Evolutionary conservation across 1,140 invertebrate species (phyloP), one percentile per base, ranked within the genome.

Genomic region (Pseudomyrmex cubaensis): DNA sequence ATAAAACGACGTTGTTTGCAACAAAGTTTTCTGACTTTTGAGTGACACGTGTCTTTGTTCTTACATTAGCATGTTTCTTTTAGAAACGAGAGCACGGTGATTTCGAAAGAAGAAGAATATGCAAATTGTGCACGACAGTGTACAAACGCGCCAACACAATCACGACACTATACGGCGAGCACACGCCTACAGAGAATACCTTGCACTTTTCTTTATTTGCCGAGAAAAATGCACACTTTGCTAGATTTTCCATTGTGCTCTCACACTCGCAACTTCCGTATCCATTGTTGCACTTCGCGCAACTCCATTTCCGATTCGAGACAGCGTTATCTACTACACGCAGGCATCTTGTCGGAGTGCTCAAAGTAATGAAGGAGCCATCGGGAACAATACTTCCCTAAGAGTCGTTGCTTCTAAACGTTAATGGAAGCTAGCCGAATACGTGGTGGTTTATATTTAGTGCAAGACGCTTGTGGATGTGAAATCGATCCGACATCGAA

Each of bases 361-460:
- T 74, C 57, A n/a, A 62, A n/a, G n/a, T 50, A 74, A 20, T 5
- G 15, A 74, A 61, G 13, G 50, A 74, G 35, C 35, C 35, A 35
- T 35, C 35, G 35, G 35, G 35, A 35, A 35, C 35, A 35, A 35
- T 35, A 35, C 35, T 7, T 35, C 5, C 0, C 35, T 7, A 35
- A 35, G 5, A 35, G 35, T 35, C 35, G 35, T 35, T 35, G 35
- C 35, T 35, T 7, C 5, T 5, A 35, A 35, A 35, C 35, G 35
- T 35, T 35, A 35, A 35, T 35, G 35, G 35, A 35, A 35, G 5
- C 35, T 35, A 35, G 35, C 5, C 35, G 35, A 35, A 35, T 35
- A 35, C 35, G 35, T 35, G 35, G 35, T 7, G 35, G 5, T 35
- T 35, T 35, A 35, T 35, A 35, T 35, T 35, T 35, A 35, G 35